A percentile compares a stretch with the other conserved stretches of the same genome.
Evolutionary conservation across 2,797 vertebrate genomes (phyloP).

Genomic region (Poeciliopsis turneri): DNA sequence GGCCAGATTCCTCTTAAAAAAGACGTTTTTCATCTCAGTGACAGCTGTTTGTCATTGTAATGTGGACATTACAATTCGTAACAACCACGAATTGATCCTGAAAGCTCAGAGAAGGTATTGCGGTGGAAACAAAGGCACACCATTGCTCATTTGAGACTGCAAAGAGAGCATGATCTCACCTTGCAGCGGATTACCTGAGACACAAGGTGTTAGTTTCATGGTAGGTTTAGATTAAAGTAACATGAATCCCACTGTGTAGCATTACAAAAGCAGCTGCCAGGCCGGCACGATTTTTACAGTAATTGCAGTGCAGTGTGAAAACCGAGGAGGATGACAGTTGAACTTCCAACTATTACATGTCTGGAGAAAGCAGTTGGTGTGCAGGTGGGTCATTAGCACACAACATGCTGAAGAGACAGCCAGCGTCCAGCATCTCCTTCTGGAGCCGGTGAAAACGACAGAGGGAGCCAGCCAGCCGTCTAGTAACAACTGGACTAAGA

Average conservation of each 20-base stretch:
- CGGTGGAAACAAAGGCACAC: slow-evolving; percentile 15
- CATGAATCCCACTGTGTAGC: slow-evolving; percentile 40
- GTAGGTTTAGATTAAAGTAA: slow-evolving; percentile 27
- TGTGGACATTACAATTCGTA: neutral
- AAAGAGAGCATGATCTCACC: slow-evolving; percentile 26
- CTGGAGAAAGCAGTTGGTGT: slow-evolving; percentile 45
- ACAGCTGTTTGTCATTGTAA: neutral
- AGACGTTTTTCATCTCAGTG: neutral
- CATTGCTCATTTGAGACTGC: slow-evolving; percentile 10
- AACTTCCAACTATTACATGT: neutral
- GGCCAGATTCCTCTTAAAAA: neutral
- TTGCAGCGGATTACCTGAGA: slow-evolving; percentile 54
- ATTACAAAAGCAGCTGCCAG: slow-evolving; percentile 27
- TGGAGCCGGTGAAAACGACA: slow-evolving; percentile 35
- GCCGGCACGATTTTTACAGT: slow-evolving; percentile 41
- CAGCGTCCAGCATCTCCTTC: slow-evolving; percentile 67
- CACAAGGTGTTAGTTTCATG: slow-evolving; percentile 59
- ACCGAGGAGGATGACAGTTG: slow-evolving; percentile 28
- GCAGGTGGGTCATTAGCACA: slow-evolving; percentile 62
- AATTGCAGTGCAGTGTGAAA: slow-evolving; percentile 41
- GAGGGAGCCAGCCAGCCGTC: slow-evolving; percentile 27
- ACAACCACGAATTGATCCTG: neutral
- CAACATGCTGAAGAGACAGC: slow-evolving; percentile 72
- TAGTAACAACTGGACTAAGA: slow-evolving; percentile 48
- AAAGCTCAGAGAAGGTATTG: slow-evolving; percentile 11